These are phyloP conservation scores for Nomada ruficornis DNA, from an alignment of 2,888 invertebrate genomes.

Conservation along the genomic window DNA sequence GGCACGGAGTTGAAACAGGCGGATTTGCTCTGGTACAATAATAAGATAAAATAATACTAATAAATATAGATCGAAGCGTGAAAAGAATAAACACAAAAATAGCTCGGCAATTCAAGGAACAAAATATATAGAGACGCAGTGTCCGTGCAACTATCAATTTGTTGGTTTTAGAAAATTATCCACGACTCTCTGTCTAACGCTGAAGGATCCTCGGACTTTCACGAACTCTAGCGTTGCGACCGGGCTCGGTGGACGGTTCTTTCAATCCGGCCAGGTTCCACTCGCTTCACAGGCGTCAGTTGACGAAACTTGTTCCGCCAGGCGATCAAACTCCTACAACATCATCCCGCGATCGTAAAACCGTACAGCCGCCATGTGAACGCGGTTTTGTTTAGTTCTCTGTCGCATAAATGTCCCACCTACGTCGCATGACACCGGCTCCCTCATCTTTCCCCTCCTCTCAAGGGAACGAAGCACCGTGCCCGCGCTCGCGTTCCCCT, in stretches of 20 bases:
- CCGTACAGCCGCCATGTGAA: conserved; percentile 71
- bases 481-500: not conserved
- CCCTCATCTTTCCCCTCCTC: conserved; percentile 49
- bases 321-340: conserved; percentile 48
- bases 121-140: too few species aligned
- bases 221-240: too few species aligned
- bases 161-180: too few species aligned
- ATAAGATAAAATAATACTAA: too few species aligned
- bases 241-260: not conserved
- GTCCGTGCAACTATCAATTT: too few species aligned
- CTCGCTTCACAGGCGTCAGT: not conserved
- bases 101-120: too few species aligned
- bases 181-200: too few species aligned
- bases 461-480: conserved; percentile 20
- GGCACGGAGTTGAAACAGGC: not conserved
- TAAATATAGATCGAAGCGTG: too few species aligned
- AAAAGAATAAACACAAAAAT: too few species aligned
- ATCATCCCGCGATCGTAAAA: conserved; percentile 74
- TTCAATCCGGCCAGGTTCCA: not conserved
- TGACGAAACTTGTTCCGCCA: not conserved
- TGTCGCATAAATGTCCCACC: conserved; percentile 58
- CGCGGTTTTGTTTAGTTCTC: conserved; percentile 76
- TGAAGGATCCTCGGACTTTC: too few species aligned
- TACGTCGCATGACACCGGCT: conserved; percentile 57
- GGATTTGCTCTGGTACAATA: not conserved